Base-by-base conservation (phyloP, 2,113 vertebrate species). In the Hymenochirus boettgeri region DNA sequence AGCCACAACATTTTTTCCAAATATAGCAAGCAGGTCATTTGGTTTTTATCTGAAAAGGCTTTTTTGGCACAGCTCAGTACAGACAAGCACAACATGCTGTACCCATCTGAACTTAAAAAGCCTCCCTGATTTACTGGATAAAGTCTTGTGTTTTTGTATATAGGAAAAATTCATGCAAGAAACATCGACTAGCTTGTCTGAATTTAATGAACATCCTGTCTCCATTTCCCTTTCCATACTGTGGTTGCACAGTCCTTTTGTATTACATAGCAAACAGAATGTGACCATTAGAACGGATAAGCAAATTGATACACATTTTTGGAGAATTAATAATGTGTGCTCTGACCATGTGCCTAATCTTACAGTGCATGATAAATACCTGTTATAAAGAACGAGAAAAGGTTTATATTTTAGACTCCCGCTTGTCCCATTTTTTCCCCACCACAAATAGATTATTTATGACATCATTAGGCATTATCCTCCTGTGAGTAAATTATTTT, bases 401-500 rank as follows among this genome's bases (percentile, higher is more conserved):
- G 11, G 13, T 2, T 15, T 5, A 9, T 25, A 60, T 76, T 27
- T 45, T 56, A 33, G 70, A 69, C 72, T 62, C 21, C 57, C 0
- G 11, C 73, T 58, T 24, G 39, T 71, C 63, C 27, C 25, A 42
- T 5, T 75, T 71, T 47, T 67, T 46, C 71, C 70, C 50, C 52
- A 50, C 74, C 71, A 67, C 25, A 47, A 52, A 76, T 75, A 48
- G 74, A 73, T 74, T 78, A 82, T 80, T 83, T 74, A 85, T 74
- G 70, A 65, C 63, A 75, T 74, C 42, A 57, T 77, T 72, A 19
- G 23, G 53, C 70, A 73, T 76, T 74, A 74, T 65, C 74, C 80
- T 76, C 74, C 74, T 74, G 52, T 53, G 72, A 61, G 26, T 63
- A 71, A 83, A 77, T 77, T 72, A 77, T 79, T 83, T 81, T 73